Percentiles rank a stretch among this genome's conserved stretches.
phyloP scores from a whole-genome alignment of 2,113 vertebrate genomes.

The Cervus canadensis region DNA sequence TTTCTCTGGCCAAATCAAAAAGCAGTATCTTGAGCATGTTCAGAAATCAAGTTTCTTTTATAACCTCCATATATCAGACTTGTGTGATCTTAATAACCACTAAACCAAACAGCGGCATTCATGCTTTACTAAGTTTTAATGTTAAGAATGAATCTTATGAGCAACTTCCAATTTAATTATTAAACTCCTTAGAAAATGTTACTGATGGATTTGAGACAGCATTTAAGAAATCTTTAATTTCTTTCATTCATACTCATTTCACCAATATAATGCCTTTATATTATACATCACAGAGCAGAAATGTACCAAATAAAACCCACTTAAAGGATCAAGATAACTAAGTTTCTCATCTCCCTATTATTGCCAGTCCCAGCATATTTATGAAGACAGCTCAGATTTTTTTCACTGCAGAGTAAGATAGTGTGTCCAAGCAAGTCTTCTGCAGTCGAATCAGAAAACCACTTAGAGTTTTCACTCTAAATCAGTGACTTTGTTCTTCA shows the following conservation, averaged over 20 bases:
- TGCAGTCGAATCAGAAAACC: slow-evolving; percentile 47
- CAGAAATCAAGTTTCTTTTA: slow-evolving; percentile 61
- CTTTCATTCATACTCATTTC: slow-evolving; percentile 44
- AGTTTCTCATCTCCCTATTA: slow-evolving; percentile 26
- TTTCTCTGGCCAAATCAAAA: slow-evolving; percentile 56
- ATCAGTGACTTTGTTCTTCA: slow-evolving; percentile 64
- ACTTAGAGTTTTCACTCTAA: slow-evolving; percentile 35
- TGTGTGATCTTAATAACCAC: slow-evolving; percentile 33
- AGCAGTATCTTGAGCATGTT: slow-evolving; percentile 59
- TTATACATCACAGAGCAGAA: slow-evolving; percentile 45
- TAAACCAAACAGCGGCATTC: slow-evolving; percentile 47
- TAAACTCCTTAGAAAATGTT: slow-evolving; percentile 29
- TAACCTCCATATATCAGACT: slow-evolving; percentile 22
- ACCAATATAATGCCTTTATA: slow-evolving; percentile 61
- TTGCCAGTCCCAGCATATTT: background rate
- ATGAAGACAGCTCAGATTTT: slow-evolving; percentile 46
- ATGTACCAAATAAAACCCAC: slow-evolving; percentile 44
- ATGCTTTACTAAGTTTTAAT: slow-evolving; percentile 24
- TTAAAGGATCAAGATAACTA: slow-evolving; percentile 36
- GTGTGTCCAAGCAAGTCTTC: slow-evolving; percentile 16
- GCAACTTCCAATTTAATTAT: slow-evolving; percentile 32
- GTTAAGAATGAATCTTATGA: slow-evolving; percentile 34
- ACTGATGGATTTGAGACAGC: background rate
- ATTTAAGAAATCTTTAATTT: slow-evolving; percentile 37
- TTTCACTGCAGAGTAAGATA: slow-evolving; percentile 48